Base-by-base conservation (phyloP, 2,797 vertebrate genomes). In the Pelobates cultripes region DNA sequence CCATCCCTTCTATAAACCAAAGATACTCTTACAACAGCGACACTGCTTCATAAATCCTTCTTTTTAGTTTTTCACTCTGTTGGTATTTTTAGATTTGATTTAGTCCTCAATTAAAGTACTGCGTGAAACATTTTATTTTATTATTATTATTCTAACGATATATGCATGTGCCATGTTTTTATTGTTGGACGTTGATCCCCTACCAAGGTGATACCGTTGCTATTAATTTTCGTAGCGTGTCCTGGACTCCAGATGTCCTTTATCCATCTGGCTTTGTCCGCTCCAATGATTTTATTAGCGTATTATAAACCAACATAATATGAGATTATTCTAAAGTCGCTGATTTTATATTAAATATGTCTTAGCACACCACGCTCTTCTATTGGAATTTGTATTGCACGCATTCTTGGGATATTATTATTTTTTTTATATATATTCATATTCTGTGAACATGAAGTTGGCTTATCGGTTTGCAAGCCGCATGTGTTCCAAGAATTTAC, bases 231-330 rank as follows among this genome's bases (percentile, higher is more conserved):
- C 51, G 3, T 60, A 3, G n/a, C 45, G 14, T 63, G 44, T 28
- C 57, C 73, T 75, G 70, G 70, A 40, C n/a, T 63, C 73, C 57
- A 61, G 73, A 63, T 75, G 73, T 75, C 42, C 60, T 28, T 14
- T 63, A 3, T 75, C 73, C 73, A 64, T 64, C 43, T 75, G 73
- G 12, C 44, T 9, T n/a, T 45, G 55, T 44, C 57, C 15, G 12
- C 5, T 4, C n/a, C 51, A 73, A n/a, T 13, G 60, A 13, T n/a
- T 63, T 75, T 61, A 64, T 64, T 75, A 75, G 1, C 55, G 61
- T 60, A 61, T 61, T 44, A 42, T 13, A 57, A 43, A 73, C 41
- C 3, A 42, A 73, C 13, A 71, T 47, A 17, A 53, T 71, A 14
- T 10, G 51, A 9, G 44, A 71, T 71, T 71, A 28, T 71, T 40